Percentiles rank a stretch among this genome's conserved stretches.
These are phyloP conservation scores for Fistularia commersonii DNA, from an alignment of 2,797 vertebrate species.

Conservation along the genomic window DNA sequence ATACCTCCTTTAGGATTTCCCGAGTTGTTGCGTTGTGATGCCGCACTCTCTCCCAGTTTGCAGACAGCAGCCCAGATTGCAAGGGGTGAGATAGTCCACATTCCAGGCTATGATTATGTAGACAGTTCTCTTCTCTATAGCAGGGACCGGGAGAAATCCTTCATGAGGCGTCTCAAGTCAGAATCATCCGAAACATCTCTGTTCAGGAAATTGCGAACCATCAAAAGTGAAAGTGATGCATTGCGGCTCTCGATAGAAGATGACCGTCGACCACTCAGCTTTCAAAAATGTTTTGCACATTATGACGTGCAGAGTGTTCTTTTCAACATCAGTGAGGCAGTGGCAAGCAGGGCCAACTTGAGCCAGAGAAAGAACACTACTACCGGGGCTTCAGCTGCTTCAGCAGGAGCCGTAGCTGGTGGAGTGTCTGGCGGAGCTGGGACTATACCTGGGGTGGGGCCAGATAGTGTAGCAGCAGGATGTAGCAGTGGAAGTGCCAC, in stretches of 20 bases:
- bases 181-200: constrained; percentile 88
- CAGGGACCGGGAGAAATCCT: constrained; percentile 86
- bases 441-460: constrained; percentile 25
- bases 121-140: constrained; percentile 80
- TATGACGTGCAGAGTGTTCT: constrained; percentile 97
- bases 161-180: constrained; percentile 86
- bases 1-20: constrained; percentile 81
- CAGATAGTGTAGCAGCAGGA: constrained; percentile 44
- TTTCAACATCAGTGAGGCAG: constrained; percentile 93
- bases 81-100: constrained; percentile 87
- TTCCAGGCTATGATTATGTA: constrained; percentile 88
- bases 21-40: constrained; percentile 84
- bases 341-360: constrained; percentile 82
- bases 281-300: constrained; percentile 94
- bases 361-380: constrained; percentile 93
- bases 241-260: constrained; percentile 83
- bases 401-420: constrained; percentile 54
- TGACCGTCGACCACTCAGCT: constrained; percentile 83
- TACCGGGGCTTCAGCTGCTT: constrained; percentile 92
- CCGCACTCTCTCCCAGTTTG: constrained; percentile 86
- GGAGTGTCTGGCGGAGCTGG: constrained; percentile 21
- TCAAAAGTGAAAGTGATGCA: constrained; percentile 88
- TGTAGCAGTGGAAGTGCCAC: constrained; percentile 55
- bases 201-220: constrained; percentile 87
- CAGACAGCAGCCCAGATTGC: constrained; percentile 92